These are phyloP conservation scores for Tetropium fuscum DNA, from an alignment of 2,888 invertebrate species.

Conservation along the genomic window DNA sequence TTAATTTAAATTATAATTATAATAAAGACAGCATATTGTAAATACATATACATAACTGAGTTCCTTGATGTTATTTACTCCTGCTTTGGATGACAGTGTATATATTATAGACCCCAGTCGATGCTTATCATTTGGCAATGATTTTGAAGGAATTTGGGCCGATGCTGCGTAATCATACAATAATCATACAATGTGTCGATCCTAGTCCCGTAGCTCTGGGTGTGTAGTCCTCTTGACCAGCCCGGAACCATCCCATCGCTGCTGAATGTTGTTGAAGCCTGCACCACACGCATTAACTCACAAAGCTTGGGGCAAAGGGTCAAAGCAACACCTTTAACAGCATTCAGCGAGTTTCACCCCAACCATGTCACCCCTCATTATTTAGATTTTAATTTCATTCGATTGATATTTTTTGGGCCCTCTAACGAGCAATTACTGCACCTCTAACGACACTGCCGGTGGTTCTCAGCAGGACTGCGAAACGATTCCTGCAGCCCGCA, in stretches of 20 bases:
- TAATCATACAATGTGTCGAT: slow-evolving; percentile 34
- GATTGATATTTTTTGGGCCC: slow-evolving; percentile 13
- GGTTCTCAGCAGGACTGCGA: slow-evolving; percentile 24
- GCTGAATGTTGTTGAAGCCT: slow-evolving; percentile 66
- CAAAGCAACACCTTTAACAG: slow-evolving; percentile 63
- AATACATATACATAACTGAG: too few relatives aligned
- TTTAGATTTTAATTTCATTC: slow-evolving; percentile 23
- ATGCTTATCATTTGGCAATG: slow-evolving; percentile 2
- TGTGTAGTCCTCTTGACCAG: slow-evolving; percentile 51
- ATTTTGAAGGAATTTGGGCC: slow-evolving; percentile 40
- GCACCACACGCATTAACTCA: slow-evolving; percentile 65
- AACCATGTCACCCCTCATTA: slow-evolving; percentile 32
- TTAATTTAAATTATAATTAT: too few relatives aligned
- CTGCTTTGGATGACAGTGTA: too few relatives aligned
- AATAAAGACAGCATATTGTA: too few relatives aligned
- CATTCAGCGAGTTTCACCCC: slow-evolving; percentile 56
- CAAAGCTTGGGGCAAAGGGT: slow-evolving; percentile 62
- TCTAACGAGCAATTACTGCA: slow-evolving; percentile 27
- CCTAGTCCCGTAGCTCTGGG: slow-evolving; percentile 56
- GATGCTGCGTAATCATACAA: slow-evolving; percentile 37
- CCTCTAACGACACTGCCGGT: slow-evolving; percentile 23
- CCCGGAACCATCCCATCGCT: slow-evolving; percentile 27
- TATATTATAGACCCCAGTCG: too few relatives aligned
- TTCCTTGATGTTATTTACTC: too few relatives aligned
- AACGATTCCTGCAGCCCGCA: slow-evolving; percentile 4